Evolutionary conservation across 1,140 invertebrate genomes (phyloP).

Genomic region (Cotesia chilonis): DNA sequence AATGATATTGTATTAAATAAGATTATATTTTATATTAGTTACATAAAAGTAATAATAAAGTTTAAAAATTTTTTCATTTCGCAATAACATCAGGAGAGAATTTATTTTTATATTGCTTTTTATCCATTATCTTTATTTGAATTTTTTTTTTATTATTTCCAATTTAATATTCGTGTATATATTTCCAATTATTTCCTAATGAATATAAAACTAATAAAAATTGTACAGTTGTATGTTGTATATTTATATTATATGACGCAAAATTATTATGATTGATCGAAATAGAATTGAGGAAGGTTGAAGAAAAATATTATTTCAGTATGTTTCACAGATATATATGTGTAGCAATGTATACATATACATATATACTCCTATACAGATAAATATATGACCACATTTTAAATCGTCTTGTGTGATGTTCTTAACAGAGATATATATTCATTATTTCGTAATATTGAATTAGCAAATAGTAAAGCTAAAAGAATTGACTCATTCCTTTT

Average conservation of each 20-base stretch:
- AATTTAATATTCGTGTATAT: not conserved
- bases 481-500: not conserved
- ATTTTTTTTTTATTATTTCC: not conserved
- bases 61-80: conserved; percentile 14
- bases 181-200: too few species aligned
- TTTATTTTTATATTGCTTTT: conserved; percentile 21
- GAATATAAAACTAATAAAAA: too few species aligned
- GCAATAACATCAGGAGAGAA: conserved; percentile 15
- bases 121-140: not conserved
- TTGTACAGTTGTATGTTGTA: too few species aligned
- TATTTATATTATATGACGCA: too few species aligned
- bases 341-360: too few species aligned
- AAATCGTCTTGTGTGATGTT: conserved; percentile 3
- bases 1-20: not conserved
- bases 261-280: too few species aligned
- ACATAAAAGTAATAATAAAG: not conserved
- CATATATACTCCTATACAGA: too few species aligned
- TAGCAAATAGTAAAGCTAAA: conserved; percentile 12
- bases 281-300: too few species aligned
- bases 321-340: too few species aligned
- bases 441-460: conserved; percentile 19
- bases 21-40: conserved; percentile 10
- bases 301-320: too few species aligned
- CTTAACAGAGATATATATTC: not conserved
- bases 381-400: not conserved